phyloP scores from a whole-genome alignment of 2,113 vertebrate species.

The Aphyosemion australe region DNA sequence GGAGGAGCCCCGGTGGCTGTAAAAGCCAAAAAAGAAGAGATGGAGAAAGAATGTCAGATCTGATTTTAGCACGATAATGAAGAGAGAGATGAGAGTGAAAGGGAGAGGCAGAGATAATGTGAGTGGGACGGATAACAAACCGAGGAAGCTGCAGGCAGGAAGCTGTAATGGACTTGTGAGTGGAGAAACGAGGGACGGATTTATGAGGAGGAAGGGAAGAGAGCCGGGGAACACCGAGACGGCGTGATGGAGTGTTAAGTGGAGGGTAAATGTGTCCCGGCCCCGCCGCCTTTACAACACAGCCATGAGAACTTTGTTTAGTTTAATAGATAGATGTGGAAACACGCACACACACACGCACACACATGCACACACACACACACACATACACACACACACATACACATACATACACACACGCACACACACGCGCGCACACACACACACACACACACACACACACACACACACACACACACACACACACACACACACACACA shows the following conservation, averaged over 20 bases:
- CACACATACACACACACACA: no score
- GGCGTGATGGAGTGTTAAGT: constrained; percentile 61
- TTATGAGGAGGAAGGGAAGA: constrained; percentile 57
- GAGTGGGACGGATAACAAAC: constrained; percentile 69
- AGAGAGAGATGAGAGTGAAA: constrained; percentile 48
- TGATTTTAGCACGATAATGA: constrained; percentile 64
- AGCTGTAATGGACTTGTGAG: constrained; percentile 69
- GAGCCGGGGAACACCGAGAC: constrained; percentile 40
- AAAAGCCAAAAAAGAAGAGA: constrained; percentile 24
- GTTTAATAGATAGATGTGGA: constrained; percentile 50
- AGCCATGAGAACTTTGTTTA: constrained; percentile 60
- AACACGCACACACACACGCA: constrained; percentile 17
- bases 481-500: no score
- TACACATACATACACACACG: no score
- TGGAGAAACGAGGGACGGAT: constrained; percentile 65
- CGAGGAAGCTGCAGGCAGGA: constrained; percentile 61
- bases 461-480: no score
- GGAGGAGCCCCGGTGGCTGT: constrained; percentile 3
- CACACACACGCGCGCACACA: no score
- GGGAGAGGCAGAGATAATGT: constrained; percentile 58
- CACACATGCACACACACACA: no score
- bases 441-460: no score
- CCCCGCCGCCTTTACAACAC: constrained; percentile 57
- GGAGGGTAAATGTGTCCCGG: constrained; percentile 62
- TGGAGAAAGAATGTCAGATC: constrained; percentile 55